phyloP scores from a whole-genome alignment of 1,140 invertebrate genomes.

The Mizuhopecten yessoensis region DNA sequence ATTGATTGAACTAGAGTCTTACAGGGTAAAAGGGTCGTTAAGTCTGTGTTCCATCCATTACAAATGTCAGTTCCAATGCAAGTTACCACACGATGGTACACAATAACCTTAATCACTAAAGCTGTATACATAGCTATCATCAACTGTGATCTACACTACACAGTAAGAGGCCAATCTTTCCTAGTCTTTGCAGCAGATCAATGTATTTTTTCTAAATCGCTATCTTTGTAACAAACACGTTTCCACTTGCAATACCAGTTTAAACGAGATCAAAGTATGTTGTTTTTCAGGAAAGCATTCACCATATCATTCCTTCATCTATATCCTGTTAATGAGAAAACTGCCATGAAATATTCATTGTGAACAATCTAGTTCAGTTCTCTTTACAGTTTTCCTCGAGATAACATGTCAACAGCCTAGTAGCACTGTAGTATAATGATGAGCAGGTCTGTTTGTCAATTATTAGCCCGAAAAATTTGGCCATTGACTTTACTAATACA shows the following conservation, averaged over 20 bases:
- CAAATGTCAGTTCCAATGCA: neutral
- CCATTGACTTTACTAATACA: neutral
- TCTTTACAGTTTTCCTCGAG: neutral
- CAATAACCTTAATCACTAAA: neutral
- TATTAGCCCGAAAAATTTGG: neutral
- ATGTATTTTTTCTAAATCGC: neutral
- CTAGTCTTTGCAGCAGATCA: neutral
- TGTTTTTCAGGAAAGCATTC: neutral
- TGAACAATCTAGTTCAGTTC: neutral
- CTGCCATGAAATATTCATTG: conserved; percentile 21
- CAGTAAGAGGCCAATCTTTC: neutral
- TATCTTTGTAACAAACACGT: neutral
- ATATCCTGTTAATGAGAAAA: neutral
- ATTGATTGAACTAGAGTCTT: neutral
- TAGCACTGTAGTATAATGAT: too few relatives aligned
- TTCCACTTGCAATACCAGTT: neutral
- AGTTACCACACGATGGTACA: neutral
- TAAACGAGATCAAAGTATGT: neutral
- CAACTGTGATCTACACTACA: neutral
- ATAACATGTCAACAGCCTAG: neutral
- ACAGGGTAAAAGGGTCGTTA: neutral
- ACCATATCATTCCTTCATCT: neutral
- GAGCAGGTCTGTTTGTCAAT: neutral
- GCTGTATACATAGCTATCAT: neutral
- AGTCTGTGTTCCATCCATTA: neutral